phyloP scores from a whole-genome alignment of 2,888 invertebrate species.

The Diarsia rubi region DNA sequence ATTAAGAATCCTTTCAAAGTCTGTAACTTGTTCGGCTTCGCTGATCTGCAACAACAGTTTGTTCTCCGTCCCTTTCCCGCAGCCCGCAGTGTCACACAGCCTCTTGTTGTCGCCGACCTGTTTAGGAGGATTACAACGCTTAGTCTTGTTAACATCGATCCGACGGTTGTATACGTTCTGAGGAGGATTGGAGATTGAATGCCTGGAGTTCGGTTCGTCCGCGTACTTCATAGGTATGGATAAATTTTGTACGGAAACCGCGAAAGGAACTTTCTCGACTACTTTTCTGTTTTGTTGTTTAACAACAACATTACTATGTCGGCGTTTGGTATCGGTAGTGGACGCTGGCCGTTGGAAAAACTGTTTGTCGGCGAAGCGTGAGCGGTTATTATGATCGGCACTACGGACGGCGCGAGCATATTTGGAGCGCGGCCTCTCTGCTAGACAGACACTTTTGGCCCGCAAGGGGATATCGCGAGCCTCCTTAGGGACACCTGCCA shows the following conservation, averaged over 20 bases:
- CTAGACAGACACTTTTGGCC: conserved; percentile 84
- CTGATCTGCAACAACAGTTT: conserved; percentile 90
- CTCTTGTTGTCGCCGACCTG: conserved; percentile 88
- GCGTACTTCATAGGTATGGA: conserved; percentile 87
- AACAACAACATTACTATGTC: conserved; percentile 73
- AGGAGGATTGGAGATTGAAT: conserved; percentile 82
- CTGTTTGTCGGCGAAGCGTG: conserved; percentile 76
- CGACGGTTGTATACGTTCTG: conserved; percentile 70
- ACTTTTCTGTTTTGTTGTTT: conserved; percentile 82
- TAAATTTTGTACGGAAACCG: conserved; percentile 83
- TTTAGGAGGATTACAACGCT: conserved; percentile 84
- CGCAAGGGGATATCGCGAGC: conserved; percentile 78
- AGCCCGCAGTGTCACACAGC: conserved; percentile 82
- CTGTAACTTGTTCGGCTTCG: conserved; percentile 91
- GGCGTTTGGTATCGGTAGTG: conserved; percentile 69
- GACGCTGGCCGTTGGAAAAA: conserved; percentile 72
- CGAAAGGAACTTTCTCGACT: conserved; percentile 82
- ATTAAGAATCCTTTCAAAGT: conserved; percentile 92
- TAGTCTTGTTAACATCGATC: conserved; percentile 83
- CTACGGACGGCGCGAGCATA: conserved; percentile 81
- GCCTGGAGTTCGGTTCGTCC: conserved; percentile 77
- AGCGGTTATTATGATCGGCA: conserved; percentile 78
- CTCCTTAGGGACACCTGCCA: conserved; percentile 75
- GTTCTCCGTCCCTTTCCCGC: conserved; percentile 89
- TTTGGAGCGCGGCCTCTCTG: conserved; percentile 82